Conservation (phyloP, 2,113 vertebrate species). For the Cavia aperea region DNA sequence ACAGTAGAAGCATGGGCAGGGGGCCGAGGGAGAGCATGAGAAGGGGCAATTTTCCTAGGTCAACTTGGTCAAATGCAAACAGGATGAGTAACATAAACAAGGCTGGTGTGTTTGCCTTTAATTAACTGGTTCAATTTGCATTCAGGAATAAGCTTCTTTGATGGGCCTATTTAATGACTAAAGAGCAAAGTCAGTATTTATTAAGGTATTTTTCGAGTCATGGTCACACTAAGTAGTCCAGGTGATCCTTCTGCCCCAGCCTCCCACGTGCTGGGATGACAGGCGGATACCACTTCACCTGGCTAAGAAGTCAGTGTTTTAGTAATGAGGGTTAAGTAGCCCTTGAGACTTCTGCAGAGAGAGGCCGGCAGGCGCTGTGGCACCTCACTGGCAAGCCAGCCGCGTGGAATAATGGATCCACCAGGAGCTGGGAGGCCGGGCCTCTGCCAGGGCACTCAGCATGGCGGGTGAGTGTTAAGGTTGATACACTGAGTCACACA, state of each 20-base stretch:
- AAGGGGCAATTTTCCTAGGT: background rate
- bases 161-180: background rate
- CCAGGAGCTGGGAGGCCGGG: background rate
- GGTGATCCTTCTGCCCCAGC: background rate
- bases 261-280: background rate
- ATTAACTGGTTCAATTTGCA: background rate
- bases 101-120: background rate
- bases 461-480: too few species aligned
- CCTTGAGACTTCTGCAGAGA: background rate
- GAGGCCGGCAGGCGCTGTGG: background rate
- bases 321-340: slow-evolving; percentile 29
- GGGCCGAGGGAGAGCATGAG: too few species aligned
- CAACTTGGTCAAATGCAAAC: background rate
- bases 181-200: background rate
- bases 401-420: background rate
- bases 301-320: background rate
- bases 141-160: background rate
- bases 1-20: background rate
- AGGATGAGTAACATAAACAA: background rate
- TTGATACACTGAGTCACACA: too few species aligned
- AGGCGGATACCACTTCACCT: background rate
- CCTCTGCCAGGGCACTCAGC: too few species aligned
- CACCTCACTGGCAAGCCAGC: background rate
- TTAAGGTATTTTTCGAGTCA: background rate
- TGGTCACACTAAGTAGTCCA: background rate